Base-by-base conservation (phyloP, 2,113 vertebrate species). In the Phaethon lepturus region DNA sequence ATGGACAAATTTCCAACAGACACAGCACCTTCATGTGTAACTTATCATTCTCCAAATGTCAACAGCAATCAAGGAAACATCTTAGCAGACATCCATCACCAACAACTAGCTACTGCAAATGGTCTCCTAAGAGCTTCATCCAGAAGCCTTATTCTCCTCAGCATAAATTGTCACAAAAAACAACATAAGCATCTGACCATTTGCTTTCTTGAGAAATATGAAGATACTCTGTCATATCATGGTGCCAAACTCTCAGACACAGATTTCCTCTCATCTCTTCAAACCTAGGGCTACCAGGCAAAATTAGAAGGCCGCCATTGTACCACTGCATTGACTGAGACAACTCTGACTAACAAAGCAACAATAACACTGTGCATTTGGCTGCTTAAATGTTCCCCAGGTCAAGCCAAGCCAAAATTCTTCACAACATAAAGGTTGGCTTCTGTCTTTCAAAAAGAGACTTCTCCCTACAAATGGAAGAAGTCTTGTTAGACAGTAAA, bases 391-490 rank as follows among this genome's bases (percentile, higher is more conserved):
- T 26, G 22, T 25, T 84, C 42, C 12, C 35, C 28, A 45, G 42
- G 79, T 66, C 25, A 56, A 90, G 25, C 16, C 56, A 75, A 28
- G 17, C 50, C 45, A 22, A 78, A 91, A 73, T 80, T 71, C 29
- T 49, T 25, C 26, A 20, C n/a, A 28, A n/a, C 8, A 25, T 10
- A 40, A 73, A 66, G 19, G 22, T 1, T 68, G 58, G 62, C 72
- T 40, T 55, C 8, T 73, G 7, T 73, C 40, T 69, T 73, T 15
- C 1, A 9, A 68, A 84, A 84, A n/a, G 14, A 47, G 17, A 45
- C 53, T 76, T 24, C 7, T 88, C 18, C 29, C 79, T 66, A 2
- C 0, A 0, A 73, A 62, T n/a, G 10, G 20, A 66, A 83, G 13
- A 77, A 67, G 3, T 45, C 19, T 45, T 63, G 5, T 25, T 64